phyloP scores from a whole-genome alignment of 2,888 invertebrate species.

The Podabrus alpinus region DNA sequence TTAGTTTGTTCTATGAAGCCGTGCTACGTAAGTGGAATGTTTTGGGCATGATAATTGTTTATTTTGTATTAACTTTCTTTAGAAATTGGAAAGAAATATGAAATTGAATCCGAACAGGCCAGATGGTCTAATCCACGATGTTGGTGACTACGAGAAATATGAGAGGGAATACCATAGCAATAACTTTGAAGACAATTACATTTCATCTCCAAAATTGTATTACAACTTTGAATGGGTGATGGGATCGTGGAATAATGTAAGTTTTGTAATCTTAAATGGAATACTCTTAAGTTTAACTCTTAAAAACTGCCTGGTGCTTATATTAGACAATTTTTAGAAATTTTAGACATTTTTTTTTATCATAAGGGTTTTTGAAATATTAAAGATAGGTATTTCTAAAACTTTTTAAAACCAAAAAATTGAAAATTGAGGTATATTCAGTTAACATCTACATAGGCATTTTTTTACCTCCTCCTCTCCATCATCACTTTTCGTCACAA shows the following conservation, averaged over 20 bases:
- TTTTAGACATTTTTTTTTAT: too few species aligned
- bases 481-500: too few species aligned
- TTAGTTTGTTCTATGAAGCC: conserved; percentile 27
- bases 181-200: conserved; percentile 43
- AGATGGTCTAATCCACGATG: neutral
- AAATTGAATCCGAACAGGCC: neutral
- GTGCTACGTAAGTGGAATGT: conserved; percentile 13
- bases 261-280: conserved; percentile 4
- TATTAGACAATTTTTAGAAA: too few species aligned
- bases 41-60: neutral
- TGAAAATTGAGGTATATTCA: too few species aligned
- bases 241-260: conserved; percentile 54
- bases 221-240: conserved; percentile 53
- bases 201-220: conserved; percentile 10
- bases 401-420: too few species aligned
- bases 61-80: neutral
- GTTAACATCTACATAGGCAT: too few species aligned
- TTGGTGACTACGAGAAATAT: conserved; percentile 4
- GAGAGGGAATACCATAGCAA: conserved; percentile 17
- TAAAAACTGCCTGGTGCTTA: too few species aligned
- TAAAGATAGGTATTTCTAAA: too few species aligned
- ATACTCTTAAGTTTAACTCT: neutral
- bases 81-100: neutral
- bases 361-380: too few species aligned
- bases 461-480: too few species aligned